Evolutionary conservation across 2,888 invertebrate genomes (phyloP), one percentile per base, ranked within the genome.

Genomic region (Tinea trinotella): DNA sequence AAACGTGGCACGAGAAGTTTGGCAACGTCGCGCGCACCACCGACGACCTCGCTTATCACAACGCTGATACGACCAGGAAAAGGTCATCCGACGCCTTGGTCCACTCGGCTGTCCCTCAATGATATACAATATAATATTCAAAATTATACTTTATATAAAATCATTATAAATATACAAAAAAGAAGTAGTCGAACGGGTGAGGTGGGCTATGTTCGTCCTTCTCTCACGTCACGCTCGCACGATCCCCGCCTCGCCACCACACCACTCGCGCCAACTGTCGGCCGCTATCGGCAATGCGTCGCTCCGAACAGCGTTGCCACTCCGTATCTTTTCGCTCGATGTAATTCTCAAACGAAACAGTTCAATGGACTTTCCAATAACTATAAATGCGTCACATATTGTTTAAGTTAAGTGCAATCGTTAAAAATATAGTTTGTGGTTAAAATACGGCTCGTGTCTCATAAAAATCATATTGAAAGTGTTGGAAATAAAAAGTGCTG

Each of bases 321-420:
- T 84, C 80, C 82, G 84, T 84, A 84, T 82, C 80, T 84, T 87
- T 87, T 86, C 82, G 84, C 85, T 84, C 78, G 77, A 83, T 82
- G 84, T 85, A 85, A 85, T 85, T 84, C 85, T 85, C 77, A 73
- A 81, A 70, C 76, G 77, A 84, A 83, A 81, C 84, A 80, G 86
- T 86, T 87, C 87, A 87, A 85, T 85, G 86, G 79, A 87, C 86
- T 85, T 85, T 79, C 74, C 69, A 77, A 81, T 20, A 81, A 82
- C 75, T 77, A 71, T 64, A 76, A 79, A 74, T 76, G 77, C 76
- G 75, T 79, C 70, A 70, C 66, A 69, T 74, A 69, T 70, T 70
- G 70, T 73, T 67, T 75, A 74, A 77, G 66, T 73, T 67, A 71
- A 68, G 75, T 79, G 78, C 71, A 69, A 71, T 64, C 64, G 68